Base-by-base conservation (phyloP, 2,797 vertebrate genomes). In the Mormyrops boulengeri region DNA sequence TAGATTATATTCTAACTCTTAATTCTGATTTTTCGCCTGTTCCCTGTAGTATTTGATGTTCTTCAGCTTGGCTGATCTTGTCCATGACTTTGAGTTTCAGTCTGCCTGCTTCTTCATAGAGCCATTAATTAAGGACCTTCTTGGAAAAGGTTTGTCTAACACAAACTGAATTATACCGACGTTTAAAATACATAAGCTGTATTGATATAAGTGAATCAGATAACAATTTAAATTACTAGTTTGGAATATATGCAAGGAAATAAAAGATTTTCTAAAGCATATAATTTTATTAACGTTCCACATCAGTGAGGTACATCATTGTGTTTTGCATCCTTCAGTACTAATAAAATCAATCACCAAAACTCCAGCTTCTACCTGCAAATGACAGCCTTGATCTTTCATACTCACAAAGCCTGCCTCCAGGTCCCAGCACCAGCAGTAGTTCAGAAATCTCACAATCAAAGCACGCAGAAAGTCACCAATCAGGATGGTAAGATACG, bases 371-470 rank as follows among this genome's bases (percentile, higher is more conserved):
- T 89, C 2, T 9, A 4, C n/a, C 80, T 50, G 11, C n/a, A 85
- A 22, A 66, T 41, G 57, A 66, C 85, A n/a, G 19, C n/a, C n/a
- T 14, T 34, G 1, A 52, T 5, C 30, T 88, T 34, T 1, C 30
- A 22, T 41, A 94, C 98, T 96, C 95, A 99, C 98, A 95, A 98
- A 99, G 91, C 98, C 98, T 88, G 98, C 98, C 92, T 99, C 98
- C 90, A 99, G 95, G 94, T 99, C 99, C 99, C 99, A 99, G 94
- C 98, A 99, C 99, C 99, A 99, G 93, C 99, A 99, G 94, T 99
- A 98, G 94, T 99, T 99, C 91, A 99, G 95, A 93, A 99, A 99
- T 90, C 99, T 97, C 69, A 99, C 99, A 60, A 99, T 98, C 89
- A 99, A 95, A 0, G 99, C 98, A 90, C 98, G 94, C n/a, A 97